Evolutionary conservation across 2,888 invertebrate genomes (phyloP), one percentile per base, ranked within the genome.

Genomic region (Entomobrya proxima): DNA sequence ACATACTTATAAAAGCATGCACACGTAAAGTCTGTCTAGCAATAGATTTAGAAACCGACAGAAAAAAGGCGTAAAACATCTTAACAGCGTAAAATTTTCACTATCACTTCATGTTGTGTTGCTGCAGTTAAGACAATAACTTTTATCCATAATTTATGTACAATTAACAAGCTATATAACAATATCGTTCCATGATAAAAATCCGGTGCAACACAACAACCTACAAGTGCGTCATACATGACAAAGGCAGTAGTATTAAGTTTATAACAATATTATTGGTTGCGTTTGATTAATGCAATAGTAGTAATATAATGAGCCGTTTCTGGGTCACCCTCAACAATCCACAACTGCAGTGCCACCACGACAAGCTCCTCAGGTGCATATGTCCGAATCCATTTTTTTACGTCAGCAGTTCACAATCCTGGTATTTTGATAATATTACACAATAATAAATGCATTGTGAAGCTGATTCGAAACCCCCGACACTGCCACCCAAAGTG

Each of bases 271-370:
- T 61, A 24, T 11, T 58, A 21, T 7, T 47, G n/a, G 13, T 13
- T 2, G n/a, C n/a, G 30, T 32, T 2, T n/a, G 13, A 30, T 61
- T n/a, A 7, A 15, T 61, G 61, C 35, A 61, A 61, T 32, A 32
- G 32, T 61, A n/a, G n/a, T n/a, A n/a, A n/a, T n/a, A n/a, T n/a
- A 61, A 61, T 61, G 61, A 61, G 61, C 61, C 61, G 30, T 61
- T 61, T 32, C 35, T 15, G 61, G 61, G 1, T 61, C 61, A 61
- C 61, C 61, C 13, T 27, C 55, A 55, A 55, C 55, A 55, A 55
- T 55, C 9, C 55, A 61, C 61, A 61, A 61, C 61, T 32, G 61
- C 35, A 30, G 27, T n/a, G n/a, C 30, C 18, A 52, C 30, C 24
- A 61, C 61, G 24, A 58, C 18, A 27, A 52, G 11, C 21, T 21